A percentile compares a stretch with the other conserved stretches of the same genome.
phyloP scores from a whole-genome alignment of 2,113 vertebrate genomes.

The Paratilapia polleni region DNA sequence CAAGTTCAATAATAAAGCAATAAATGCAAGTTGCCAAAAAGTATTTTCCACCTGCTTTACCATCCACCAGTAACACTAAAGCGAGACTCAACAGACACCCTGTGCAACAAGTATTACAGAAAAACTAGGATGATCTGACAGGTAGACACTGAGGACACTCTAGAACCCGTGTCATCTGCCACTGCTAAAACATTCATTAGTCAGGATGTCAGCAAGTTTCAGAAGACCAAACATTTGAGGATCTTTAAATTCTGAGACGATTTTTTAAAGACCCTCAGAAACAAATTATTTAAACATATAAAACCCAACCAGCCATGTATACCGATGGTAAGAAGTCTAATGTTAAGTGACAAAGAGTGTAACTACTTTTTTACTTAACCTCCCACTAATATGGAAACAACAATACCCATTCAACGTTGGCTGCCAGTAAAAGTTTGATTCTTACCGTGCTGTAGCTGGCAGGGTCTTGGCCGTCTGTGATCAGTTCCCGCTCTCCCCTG shows the following conservation, averaged over 20 bases:
- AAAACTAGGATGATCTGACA: too few relatives aligned
- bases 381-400: neutral
- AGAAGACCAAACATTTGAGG: neutral
- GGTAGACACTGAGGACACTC: too few relatives aligned
- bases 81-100: too few relatives aligned
- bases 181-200: neutral
- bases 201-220: neutral
- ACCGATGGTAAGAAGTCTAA: neutral
- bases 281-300: neutral
- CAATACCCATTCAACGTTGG: neutral
- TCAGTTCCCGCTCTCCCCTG: slow-evolving; percentile 89
- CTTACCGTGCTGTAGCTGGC: slow-evolving; percentile 83
- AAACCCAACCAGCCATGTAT: neutral
- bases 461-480: slow-evolving; percentile 87
- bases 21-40: neutral
- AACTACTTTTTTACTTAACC: neutral
- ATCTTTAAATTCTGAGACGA: neutral
- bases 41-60: neutral
- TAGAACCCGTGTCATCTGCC: neutral
- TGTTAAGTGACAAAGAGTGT: neutral
- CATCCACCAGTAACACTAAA: too few relatives aligned
- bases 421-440: neutral
- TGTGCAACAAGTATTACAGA: too few relatives aligned
- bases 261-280: neutral
- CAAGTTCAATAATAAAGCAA: neutral